Percentiles rank a stretch among this genome's conserved stretches.
phyloP scores from a whole-genome alignment of 2,888 invertebrate genomes.

The Bhutanitis thaidina region DNA sequence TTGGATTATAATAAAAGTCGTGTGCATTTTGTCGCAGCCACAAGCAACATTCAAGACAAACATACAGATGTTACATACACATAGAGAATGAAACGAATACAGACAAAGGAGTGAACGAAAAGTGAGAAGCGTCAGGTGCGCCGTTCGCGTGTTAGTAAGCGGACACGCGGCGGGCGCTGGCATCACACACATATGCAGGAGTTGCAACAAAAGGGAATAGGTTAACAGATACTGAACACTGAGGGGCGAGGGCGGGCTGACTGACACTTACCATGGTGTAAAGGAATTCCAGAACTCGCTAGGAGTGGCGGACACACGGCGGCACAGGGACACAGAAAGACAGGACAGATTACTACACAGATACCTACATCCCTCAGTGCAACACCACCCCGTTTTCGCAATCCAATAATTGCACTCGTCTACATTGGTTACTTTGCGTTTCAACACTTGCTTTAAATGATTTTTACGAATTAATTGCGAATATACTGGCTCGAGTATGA shows the following conservation, averaged over 20 bases:
- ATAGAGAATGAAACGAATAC: conserved; percentile 80
- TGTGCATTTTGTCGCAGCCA: conserved; percentile 62
- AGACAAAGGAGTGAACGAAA: conserved; percentile 77
- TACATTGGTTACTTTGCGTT: conserved; percentile 78
- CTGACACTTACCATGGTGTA: conserved; percentile 98
- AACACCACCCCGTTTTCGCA: conserved; percentile 75
- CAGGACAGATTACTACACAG: conserved; percentile 82
- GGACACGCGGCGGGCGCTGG: conserved; percentile 64
- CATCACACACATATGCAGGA: conserved; percentile 79
- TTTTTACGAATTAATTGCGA: conserved; percentile 40
- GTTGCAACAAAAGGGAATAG: conserved; percentile 78
- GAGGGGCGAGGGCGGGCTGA: conserved; percentile 81
- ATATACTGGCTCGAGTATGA: conserved; percentile 47
- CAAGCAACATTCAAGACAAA: conserved; percentile 77
- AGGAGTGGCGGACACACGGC: conserved; percentile 86
- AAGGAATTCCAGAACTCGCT: conserved; percentile 99
- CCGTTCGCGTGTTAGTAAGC: conserved; percentile 66
- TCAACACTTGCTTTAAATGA: conserved; percentile 61
- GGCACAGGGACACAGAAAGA: conserved; percentile 86
- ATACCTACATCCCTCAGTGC: conserved; percentile 81
- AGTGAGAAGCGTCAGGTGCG: conserved; percentile 73
- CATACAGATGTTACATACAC: conserved; percentile 81
- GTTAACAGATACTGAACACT: conserved; percentile 79
- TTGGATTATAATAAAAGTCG: conserved; percentile 30
- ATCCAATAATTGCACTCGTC: conserved; percentile 70